Evolutionary conservation across 1,140 invertebrate genomes (phyloP), one percentile per base, ranked within the genome.

Genomic region (Harpegnathos saltator): DNA sequence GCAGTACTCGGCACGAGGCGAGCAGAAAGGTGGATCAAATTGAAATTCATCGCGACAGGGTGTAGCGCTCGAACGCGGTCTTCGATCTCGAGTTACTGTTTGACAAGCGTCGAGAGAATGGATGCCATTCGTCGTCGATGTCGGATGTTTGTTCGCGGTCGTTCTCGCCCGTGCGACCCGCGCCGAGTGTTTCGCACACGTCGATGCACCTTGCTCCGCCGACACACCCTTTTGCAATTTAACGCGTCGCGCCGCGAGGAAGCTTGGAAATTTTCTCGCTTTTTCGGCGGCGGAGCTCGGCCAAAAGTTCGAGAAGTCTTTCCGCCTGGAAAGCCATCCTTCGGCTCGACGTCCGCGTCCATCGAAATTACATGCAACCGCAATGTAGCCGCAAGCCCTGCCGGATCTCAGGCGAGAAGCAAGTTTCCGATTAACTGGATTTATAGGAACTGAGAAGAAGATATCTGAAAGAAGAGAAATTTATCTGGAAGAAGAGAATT

Each of bases 1-100:
- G 38, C 52, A 7, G 12, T 9, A 26, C 65, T 50, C 29, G 5
- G 1, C 29, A 5, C 12, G 15, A 22, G 12, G 29, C 12, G 15
- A 22, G 12, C 14, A 52, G n/a, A n/a, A 38, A 22, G 54, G 22
- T 78, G 50, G 68, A 83, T 72, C 54, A 61, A 85, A 87, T 87
- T 62, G 85, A 87, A 86, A 87, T 85, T 86, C 78, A 86, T 87
- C 71, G 59, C 62, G 63, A 48, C 22, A 17, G 48, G 29, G 59
- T 68, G 50, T 44, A 44, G 63, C 38, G 44, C 7, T 17, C 69
- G 72, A 69, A 61, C 33, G 77, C 72, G 19, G n/a, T 80, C 65
- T 73, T 84, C 81, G 85, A 50, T 86, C 68, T 87, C 73, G 62
- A 84, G 56, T 86, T 87, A 83, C 72, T 74, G 82, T 87, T 87